Evolutionary conservation across 2,888 invertebrate genomes (phyloP).

Genomic region (Oscheius myriophilus): DNA sequence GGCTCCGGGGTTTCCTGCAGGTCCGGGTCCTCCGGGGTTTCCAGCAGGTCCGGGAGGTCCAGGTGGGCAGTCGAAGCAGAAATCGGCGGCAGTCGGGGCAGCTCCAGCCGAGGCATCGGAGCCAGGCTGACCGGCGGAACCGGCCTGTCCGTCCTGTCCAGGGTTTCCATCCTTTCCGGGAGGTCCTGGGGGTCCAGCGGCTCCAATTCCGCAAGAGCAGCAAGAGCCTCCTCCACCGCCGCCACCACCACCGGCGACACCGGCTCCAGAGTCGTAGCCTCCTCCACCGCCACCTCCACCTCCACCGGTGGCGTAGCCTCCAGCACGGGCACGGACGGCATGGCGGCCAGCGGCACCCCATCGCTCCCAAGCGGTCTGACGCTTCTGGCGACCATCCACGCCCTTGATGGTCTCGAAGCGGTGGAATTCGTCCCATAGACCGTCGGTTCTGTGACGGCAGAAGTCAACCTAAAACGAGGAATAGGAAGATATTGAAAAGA

Average conservation of each 20-base stretch:
- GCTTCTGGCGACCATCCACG: constrained; percentile 42
- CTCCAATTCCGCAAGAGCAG: constrained; percentile 60
- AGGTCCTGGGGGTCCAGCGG: constrained; percentile 57
- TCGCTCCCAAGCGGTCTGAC: constrained; percentile 31
- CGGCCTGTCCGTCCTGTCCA: constrained; percentile 56
- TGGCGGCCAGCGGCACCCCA: constrained; percentile 25
- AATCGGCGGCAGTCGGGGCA: constrained; percentile 44
- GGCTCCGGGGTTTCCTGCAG: constrained; percentile 53
- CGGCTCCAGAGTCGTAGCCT: constrained; percentile 24
- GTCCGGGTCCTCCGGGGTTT: constrained; percentile 76
- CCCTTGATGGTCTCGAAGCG: constrained; percentile 53
- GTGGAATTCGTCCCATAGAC: constrained; percentile 61
- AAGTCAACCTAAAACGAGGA: constrained; percentile 33
- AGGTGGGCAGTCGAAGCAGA: constrained; percentile 63
- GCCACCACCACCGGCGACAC: constrained; percentile 15
- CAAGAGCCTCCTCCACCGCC: constrained; percentile 49
- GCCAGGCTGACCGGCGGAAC: constrained; percentile 55
- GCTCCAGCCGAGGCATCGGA: constrained; percentile 43
- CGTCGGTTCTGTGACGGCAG: constrained; percentile 59
- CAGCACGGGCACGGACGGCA: constrained; percentile 32
- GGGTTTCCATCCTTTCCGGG: constrained; percentile 60
- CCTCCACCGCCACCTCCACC: constrained; percentile 34
- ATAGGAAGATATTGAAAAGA: background rate
- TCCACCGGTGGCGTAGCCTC: constrained; percentile 46
- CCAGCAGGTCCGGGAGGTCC: constrained; percentile 60